Evolutionary conservation across 2,113 vertebrate species (phyloP).

Genomic region (Lipophrys pholis): DNA sequence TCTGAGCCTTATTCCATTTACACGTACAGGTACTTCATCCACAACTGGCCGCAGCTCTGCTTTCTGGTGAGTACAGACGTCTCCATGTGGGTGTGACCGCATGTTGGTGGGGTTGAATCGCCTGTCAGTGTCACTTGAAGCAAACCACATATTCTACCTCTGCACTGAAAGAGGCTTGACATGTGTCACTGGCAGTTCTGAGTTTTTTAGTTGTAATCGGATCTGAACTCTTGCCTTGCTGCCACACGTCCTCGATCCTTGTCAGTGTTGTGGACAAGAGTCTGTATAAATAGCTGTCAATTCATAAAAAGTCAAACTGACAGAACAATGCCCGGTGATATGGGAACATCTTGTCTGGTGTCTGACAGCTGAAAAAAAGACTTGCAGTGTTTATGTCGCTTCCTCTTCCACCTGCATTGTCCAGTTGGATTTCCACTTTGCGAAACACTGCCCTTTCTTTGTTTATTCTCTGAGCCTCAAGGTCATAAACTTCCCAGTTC

Average conservation of each 20-base stretch:
- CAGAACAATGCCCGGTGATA: neutral
- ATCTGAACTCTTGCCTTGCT: neutral
- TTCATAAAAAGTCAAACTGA: neutral
- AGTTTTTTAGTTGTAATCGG: neutral
- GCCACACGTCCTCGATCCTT: neutral
- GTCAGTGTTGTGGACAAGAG: neutral
- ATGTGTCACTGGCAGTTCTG: no score
- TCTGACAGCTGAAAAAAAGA: no score
- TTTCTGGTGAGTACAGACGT: constrained; percentile 93
- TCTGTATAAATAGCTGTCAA: neutral
- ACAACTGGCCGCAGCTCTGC: constrained; percentile 99
- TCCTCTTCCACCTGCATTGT: neutral
- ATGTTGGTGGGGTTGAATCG: constrained; percentile 24
- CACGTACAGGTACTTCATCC: constrained; percentile 99
- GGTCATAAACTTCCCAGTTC: constrained; percentile 36
- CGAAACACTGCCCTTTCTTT: neutral
- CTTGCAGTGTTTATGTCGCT: neutral
- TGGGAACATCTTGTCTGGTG: neutral
- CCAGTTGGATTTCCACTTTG: constrained; percentile 4
- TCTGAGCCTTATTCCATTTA: constrained; percentile 99
- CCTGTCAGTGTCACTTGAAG: neutral
- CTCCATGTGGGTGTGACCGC: constrained; percentile 44
- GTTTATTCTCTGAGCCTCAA: constrained; percentile 28
- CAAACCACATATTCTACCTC: no score
- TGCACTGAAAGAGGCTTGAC: no score